Evolutionary conservation across 2,113 vertebrate species (phyloP).

Genomic region (Neoarius graeffei): DNA sequence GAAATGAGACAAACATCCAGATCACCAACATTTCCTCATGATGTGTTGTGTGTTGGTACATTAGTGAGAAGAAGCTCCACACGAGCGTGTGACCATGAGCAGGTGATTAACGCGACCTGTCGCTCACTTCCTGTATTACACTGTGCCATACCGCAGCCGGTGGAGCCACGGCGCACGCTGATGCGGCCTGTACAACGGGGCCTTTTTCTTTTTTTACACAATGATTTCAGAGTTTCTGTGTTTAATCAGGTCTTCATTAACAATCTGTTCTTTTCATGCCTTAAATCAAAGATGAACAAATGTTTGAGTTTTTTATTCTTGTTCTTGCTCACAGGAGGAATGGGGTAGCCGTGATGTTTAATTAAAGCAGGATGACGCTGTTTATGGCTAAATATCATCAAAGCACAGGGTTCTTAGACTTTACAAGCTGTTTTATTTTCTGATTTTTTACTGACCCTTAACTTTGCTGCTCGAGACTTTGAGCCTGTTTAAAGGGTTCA

Average conservation of each 20-base stretch:
- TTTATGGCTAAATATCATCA: neutral
- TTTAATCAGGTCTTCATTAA: neutral
- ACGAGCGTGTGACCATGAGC: neutral
- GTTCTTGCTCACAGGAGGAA: too few species aligned
- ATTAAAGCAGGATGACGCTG: neutral
- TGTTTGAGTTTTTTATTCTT: neutral
- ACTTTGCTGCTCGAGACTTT: neutral
- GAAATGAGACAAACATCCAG: neutral
- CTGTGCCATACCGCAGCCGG: too few species aligned
- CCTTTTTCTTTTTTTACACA: neutral
- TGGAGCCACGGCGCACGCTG: too few species aligned
- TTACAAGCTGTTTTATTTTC: neutral
- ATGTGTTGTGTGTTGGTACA: too few species aligned
- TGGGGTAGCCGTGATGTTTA: neutral
- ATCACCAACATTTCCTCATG: neutral
- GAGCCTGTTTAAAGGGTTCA: neutral
- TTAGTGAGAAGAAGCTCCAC: neutral
- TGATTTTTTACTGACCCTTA: neutral
- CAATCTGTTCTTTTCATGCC: neutral
- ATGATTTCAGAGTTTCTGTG: slow-evolving; percentile 9
- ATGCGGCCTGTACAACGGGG: neutral
- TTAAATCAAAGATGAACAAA: slow-evolving; percentile 9
- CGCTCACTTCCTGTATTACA: neutral
- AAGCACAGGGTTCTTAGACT: neutral
- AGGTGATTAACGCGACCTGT: neutral